Base-by-base conservation (phyloP, 2,888 invertebrate species). In the Nomada ruficornis region DNA sequence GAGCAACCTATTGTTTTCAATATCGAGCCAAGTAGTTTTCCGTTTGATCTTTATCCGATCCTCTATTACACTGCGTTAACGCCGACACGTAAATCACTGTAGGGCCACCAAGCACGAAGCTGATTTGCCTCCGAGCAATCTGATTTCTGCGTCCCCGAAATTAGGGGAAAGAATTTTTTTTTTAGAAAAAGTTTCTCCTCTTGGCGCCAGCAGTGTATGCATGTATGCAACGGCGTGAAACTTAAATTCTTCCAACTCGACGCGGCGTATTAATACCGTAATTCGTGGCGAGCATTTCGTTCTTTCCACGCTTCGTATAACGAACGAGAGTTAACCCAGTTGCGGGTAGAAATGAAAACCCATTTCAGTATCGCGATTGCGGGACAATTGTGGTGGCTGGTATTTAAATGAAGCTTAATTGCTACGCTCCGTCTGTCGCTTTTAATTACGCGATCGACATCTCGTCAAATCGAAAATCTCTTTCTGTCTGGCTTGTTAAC, bases 271-370 rank as follows among this genome's bases (percentile, higher is more conserved):
- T 52, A 50, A 52, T 13, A 29, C 15, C 57, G 11, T 50, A 9
- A 59, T 26, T 60, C 26, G 54, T 10, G 15, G 47, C 29, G 50
- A 50, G 47, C 23, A 26, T 70, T 47, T 54, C 69, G n/a, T 44
- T 44, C 26, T 47, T n/a, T 68, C 64, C 13, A 11, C 69, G 29
- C 52, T n/a, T 29, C 44, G 18, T 5, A 20, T 18, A n/a, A 52
- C 44, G 29, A 52, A 57, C 52, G n/a, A 26, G 57, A 20, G 50
- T 78, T 78, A 81, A 81, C 80, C 74, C 68, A 79, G 57, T 68
- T 78, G 20, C 59, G 29, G 57, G 44, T n/a, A 26, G 77, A 42
- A 54, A 74, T 59, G 44, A 11, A 47, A 44, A 20, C 0, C 15
- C 29, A n/a, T 54, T 68, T 55, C 44, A 50, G 15, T 26, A 13